Evolutionary conservation across 2,113 vertebrate species (phyloP), one percentile per base, ranked within the genome.

Genomic region (Nettapus auritus): DNA sequence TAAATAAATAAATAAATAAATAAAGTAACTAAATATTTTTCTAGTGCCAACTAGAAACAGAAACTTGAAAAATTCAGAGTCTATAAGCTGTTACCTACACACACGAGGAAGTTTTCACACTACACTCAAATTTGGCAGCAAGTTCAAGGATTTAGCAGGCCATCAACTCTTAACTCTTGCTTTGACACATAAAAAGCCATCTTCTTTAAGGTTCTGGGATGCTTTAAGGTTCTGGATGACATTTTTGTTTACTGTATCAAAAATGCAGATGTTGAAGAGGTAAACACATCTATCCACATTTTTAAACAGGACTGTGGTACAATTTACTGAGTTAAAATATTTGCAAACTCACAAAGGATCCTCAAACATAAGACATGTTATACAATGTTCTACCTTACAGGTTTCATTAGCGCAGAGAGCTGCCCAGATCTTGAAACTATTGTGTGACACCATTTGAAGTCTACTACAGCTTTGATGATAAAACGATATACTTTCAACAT

Each of bases 31-130:
- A 34, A 57, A 62, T 28, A 8, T 25, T 86, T 76, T 85, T 48
- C 50, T 77, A 48, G 29, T 29, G 31, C 33, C 50, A 93, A 20
- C 34, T 64, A 44, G 63, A 82, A 94, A 78, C 23, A 79, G 38
- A 90, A 73, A 77, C 11, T 12, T 74, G 19, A 73, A 86, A 91
- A 84, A 53, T 50, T 53, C 44, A 53, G 26, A 77, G n/a, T 79
- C 87, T 19, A 8, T 46, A 70, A 70, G 17, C 20, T 1, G 1
- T 42, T 86, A 74, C 16, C 31, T 86, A 74, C 0, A 0, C 3
- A 57, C 34, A 42, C 53, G 77, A 69, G 0, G 1, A 84, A 69
- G 78, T 48, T 74, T 55, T 48, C 42, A 20, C 34, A 69, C 48
- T 46, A 26, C 52, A 38, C 8, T 85, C n/a, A 81, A 46, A 78